Conservation (phyloP, 2,888 invertebrate species). For the Sinodicranocentrus sp. region DNA sequence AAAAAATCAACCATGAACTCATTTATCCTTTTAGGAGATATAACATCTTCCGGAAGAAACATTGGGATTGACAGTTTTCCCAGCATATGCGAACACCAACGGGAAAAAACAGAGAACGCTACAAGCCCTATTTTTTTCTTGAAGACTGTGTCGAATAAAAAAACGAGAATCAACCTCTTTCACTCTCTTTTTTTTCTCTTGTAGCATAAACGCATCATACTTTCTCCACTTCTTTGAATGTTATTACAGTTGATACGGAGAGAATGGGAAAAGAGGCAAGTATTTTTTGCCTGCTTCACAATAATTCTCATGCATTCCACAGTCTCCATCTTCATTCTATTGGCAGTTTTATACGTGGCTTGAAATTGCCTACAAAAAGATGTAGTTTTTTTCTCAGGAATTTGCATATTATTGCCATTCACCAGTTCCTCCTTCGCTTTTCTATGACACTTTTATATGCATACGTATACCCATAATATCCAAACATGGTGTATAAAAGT, state of each 20-base stretch:
- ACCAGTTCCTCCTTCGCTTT: conserved; percentile 47
- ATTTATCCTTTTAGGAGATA: too few species aligned
- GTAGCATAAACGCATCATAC: background rate
- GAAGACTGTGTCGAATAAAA: too few species aligned
- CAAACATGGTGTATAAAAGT: background rate
- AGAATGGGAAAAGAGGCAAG: background rate
- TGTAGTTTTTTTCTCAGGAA: conserved; percentile 47
- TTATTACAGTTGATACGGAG: conserved; percentile 6
- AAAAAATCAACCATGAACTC: too few species aligned
- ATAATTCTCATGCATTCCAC: conserved; percentile 53
- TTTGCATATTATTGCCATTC: conserved; percentile 69
- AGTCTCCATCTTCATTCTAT: conserved; percentile 42
- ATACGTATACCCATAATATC: too few species aligned
- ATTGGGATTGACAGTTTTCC: too few species aligned
- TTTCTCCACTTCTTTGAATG: background rate
- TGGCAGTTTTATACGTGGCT: conserved; percentile 55
- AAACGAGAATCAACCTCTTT: too few species aligned
- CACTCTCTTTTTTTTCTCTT: too few species aligned
- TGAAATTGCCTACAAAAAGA: conserved; percentile 60
- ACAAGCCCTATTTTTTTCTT: too few species aligned
- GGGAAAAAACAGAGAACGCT: too few species aligned
- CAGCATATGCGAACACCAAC: too few species aligned
- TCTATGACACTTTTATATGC: conserved; percentile 23
- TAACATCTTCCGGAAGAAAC: too few species aligned
- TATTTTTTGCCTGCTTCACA: conserved; percentile 24